Percentiles rank a stretch among this genome's conserved stretches.
Evolutionary conservation across 2,113 vertebrate species (phyloP).

Genomic region (Anguilla rostrata): DNA sequence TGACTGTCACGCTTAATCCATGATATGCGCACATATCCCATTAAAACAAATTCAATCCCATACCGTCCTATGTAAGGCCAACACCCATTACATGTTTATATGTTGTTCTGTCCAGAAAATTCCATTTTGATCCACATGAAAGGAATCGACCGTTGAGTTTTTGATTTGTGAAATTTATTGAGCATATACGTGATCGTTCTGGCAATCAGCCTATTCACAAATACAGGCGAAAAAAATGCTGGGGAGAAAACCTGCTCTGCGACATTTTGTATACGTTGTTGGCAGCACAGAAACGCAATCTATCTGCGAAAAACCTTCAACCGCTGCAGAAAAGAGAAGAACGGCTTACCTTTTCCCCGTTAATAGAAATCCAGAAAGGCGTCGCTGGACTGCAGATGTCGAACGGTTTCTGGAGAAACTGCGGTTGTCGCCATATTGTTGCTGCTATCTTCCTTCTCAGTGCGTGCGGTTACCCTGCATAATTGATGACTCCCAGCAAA

Average conservation of each 20-base stretch:
- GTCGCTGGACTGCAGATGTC: constrained; percentile 74
- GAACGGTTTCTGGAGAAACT: constrained; percentile 81
- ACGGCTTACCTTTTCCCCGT: constrained; percentile 74
- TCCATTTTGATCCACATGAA: not conserved
- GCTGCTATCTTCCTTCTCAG: constrained; percentile 77
- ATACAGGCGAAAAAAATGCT: constrained; percentile 58
- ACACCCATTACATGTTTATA: constrained; percentile 54
- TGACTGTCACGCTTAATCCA: constrained; percentile 48
- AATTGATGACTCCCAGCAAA: constrained; percentile 86
- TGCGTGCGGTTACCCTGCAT: constrained; percentile 80
- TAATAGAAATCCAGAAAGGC: constrained; percentile 75
- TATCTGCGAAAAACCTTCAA: constrained; percentile 35
- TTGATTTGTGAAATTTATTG: constrained; percentile 11
- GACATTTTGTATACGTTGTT: constrained; percentile 76
- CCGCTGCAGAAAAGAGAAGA: constrained; percentile 51
- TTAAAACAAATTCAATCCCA: constrained; percentile 58
- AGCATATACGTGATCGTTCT: constrained; percentile 40
- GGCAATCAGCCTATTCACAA: constrained; percentile 54
- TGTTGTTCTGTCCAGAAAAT: not conserved
- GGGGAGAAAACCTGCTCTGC: constrained; percentile 75
- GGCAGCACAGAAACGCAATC: constrained; percentile 47
- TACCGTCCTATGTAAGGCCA: constrained; percentile 61
- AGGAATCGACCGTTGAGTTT: constrained; percentile 31
- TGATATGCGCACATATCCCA: constrained; percentile 62
- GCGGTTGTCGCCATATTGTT: constrained; percentile 93